Evolutionary conservation across 2,888 invertebrate species (phyloP).

Genomic region (Lochmaea capreae): DNA sequence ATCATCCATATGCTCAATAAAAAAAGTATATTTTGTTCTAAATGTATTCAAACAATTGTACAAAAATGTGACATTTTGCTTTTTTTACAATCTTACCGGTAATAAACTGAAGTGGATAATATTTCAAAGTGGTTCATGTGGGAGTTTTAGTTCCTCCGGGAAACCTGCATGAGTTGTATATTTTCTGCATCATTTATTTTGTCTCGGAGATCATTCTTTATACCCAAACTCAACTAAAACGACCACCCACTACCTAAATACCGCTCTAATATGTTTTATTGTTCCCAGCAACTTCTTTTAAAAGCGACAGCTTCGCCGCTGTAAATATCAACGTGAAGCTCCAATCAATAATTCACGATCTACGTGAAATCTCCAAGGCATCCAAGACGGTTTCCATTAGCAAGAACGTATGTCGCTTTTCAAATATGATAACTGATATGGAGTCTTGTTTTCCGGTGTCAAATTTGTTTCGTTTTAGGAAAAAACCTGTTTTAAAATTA

Average conservation of each 20-base stretch:
- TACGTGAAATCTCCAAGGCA: constrained; percentile 13
- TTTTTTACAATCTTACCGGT: not conserved
- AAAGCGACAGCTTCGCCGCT: not conserved
- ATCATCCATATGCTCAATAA: not conserved
- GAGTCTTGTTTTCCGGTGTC: constrained; percentile 25
- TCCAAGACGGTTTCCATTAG: not conserved
- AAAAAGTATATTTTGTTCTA: not conserved
- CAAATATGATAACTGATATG: constrained; percentile 18
- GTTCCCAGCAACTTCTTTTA: not conserved
- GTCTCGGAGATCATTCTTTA: not conserved
- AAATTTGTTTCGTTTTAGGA: constrained; percentile 13
- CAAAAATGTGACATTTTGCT: no score
- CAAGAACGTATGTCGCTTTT: constrained; percentile 15
- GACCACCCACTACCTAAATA: not conserved
- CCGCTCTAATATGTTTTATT: not conserved
- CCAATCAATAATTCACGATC: constrained; percentile 29
- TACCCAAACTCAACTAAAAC: not conserved
- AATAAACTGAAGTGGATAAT: not conserved
- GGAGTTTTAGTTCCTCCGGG: not conserved
- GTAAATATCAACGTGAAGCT: constrained; percentile 13
- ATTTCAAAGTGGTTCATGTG: not conserved
- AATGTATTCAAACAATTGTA: not conserved
- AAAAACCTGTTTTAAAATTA: not conserved
- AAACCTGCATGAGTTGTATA: not conserved
- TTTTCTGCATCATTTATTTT: not conserved